Base-by-base conservation (phyloP, 1,140 invertebrate species). In the Argopecten irradians region DNA sequence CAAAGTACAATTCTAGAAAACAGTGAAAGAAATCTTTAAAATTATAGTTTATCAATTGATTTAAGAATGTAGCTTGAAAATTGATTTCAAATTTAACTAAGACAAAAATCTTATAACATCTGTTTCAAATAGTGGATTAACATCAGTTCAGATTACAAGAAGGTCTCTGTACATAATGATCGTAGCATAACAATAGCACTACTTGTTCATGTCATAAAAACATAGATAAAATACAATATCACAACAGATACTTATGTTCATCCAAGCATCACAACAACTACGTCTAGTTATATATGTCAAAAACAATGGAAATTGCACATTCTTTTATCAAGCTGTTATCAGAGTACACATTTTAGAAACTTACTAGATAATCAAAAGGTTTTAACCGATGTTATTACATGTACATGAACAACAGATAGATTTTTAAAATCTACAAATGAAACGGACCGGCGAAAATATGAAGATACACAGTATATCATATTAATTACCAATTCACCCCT, bases 161-260 rank as follows among this genome's bases (percentile, higher is more conserved):
- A 71, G 55, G 55, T 71, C 55, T 71, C 22, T 11, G 55, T 71
- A 7, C 22, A 71, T n/a, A 71, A 71, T 28, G 22, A 71, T 28
- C 28, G 55, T 71, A 71, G 55, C 3, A 71, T 11, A 71, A 71
- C 55, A n/a, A n/a, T 71, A 71, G 55, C 55, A 71, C 55, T 71
- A 71, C 55, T 71, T 16, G 22, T 71, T 19, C 3, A 46, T 46
- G 43, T 71, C 55, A 71, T 71, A 71, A 71, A 71, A 71, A 71
- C 55, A 28, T 71, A 71, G 55, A 71, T 71, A 71, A 71, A 71
- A 71, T n/a, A 71, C 55, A 71, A 71, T 28, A 71, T 71, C 55
- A 71, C 55, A 71, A 71, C 55, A 71, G 28, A n/a, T 71, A 71
- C 55, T 28, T 11, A 71, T 71, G 22, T 71, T 71, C 55, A 28